Evolutionary conservation across 2,113 vertebrate genomes (phyloP), one percentile per base, ranked within the genome.

Genomic region (Callorhinus ursinus): DNA sequence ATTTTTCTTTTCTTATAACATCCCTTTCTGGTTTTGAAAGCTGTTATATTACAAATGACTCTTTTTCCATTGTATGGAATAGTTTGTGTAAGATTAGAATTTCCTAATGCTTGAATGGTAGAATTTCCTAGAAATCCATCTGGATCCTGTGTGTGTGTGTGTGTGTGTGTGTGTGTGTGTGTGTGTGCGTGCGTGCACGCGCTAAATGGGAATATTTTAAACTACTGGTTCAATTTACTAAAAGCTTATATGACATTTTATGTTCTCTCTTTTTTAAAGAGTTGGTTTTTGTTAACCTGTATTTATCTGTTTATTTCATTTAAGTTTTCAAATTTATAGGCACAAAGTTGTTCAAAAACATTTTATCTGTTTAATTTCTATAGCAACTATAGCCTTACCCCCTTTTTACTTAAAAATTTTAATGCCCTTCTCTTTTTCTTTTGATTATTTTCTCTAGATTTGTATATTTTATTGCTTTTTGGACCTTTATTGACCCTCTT

Each of bases 251-350:
- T 46, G 59, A 46, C 76, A 74, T 24, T 74, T 24, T 19, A 28
- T 81, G 26, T 81, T 88, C 33, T 82, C 19, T n/a, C 4, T 14
- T 84, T 76, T 67, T 24, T 9, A 39, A 46, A 77, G 61, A 59
- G 4, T 33, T 61, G 9, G 26, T 59, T 89, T 85, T 85, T 42
- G 26, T 53, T 42, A 71, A 90, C 6, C 46, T 93, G 5, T 46
- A 22, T 86, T 24, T 65, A 74, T 86, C 7, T 96, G 12, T 81
- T 86, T 80, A 92, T 82, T 96, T 93, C 26, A 65, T 65, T 46
- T 92, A 72, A 85, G 31, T 82, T 65, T 74, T 81, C 72, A 55
- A 81, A 80, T 87, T 81, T 57, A 21, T 57, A 87, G 65, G 39
- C 14, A 57, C 63, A 86, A 36, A 80, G 22, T 81, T 86, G n/a